Conservation (phyloP, 2,113 vertebrate genomes). For the Phyllostomus discolor region DNA sequence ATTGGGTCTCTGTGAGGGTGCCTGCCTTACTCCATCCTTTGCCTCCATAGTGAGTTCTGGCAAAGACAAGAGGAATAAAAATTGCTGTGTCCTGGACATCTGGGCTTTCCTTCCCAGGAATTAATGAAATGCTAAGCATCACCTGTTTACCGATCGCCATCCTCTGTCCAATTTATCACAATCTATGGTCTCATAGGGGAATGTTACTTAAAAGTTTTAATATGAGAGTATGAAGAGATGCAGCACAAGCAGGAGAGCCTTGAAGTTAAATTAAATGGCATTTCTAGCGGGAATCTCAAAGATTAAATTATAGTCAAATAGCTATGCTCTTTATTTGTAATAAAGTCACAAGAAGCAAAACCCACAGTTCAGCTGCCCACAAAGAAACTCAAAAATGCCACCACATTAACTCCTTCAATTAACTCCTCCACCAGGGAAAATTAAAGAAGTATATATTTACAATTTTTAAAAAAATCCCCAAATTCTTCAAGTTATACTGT, state of each 20-base stretch:
- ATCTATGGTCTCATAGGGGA: not conserved
- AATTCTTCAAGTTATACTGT: not conserved
- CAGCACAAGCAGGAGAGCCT: not conserved
- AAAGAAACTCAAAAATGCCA: not conserved
- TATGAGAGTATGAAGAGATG: not conserved
- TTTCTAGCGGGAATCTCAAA: not conserved
- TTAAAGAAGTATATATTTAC: not conserved
- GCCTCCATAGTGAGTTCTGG: not conserved
- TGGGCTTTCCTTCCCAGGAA: not conserved
- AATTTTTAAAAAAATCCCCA: not conserved
- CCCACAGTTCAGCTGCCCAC: not conserved
- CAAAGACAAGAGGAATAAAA: slow-evolving; percentile 2
- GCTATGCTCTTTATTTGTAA: not conserved
- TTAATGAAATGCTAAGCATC: slow-evolving; percentile 37
- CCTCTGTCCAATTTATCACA: not conserved
- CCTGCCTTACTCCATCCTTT: not conserved
- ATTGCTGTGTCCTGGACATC: slow-evolving; percentile 10
- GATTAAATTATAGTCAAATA: not conserved
- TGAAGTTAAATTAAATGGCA: slow-evolving; percentile 12
- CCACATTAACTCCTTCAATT: not conserved
- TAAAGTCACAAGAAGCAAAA: slow-evolving; percentile 2
- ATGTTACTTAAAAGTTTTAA: slow-evolving; percentile 18
- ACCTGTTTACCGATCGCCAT: not conserved
- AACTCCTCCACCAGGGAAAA: not conserved
- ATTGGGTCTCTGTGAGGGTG: not conserved